Evolutionary conservation across 1,140 invertebrate genomes (phyloP).

Genomic region (Drosophila ambigua): DNA sequence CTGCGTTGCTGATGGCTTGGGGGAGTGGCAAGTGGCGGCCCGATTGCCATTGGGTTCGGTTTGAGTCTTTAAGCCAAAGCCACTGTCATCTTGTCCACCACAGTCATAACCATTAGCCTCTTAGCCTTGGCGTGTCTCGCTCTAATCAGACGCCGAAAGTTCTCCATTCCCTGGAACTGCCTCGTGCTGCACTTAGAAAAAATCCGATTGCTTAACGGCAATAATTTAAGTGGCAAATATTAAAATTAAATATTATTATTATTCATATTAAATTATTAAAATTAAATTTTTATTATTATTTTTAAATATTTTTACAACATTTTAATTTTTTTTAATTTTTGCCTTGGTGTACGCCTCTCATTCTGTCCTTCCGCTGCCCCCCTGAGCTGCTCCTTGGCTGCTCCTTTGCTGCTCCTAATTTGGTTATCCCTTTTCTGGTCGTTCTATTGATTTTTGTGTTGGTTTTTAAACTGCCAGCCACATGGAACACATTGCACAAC

Average conservation of each 20-base stretch:
- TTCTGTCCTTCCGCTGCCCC: background rate
- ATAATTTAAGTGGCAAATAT: no score
- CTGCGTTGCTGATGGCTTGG: background rate
- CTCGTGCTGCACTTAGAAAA: no score
- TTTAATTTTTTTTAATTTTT: no score
- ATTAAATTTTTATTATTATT: no score
- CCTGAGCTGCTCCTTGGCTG: background rate
- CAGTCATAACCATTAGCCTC: constrained; percentile 81
- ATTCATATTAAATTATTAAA: no score
- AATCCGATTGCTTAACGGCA: no score
- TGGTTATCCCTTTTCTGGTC: constrained; percentile 48
- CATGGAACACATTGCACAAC: constrained; percentile 81
- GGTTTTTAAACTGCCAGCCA: constrained; percentile 80
- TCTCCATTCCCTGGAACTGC: constrained; percentile 4
- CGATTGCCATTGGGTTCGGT: constrained; percentile 3
- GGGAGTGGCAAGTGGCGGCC: no score
- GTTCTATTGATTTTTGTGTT: constrained; percentile 78
- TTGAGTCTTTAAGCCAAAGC: constrained; percentile 55
- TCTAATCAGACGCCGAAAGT: constrained; percentile 75
- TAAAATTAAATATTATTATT: no score
- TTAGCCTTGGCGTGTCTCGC: constrained; percentile 76
- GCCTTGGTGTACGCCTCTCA: background rate
- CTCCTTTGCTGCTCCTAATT: constrained; percentile 3
- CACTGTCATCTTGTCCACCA: constrained; percentile 78
- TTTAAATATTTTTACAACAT: no score